Conservation (phyloP, 2,797 vertebrate species). For the Micrastur ruficollis region DNA sequence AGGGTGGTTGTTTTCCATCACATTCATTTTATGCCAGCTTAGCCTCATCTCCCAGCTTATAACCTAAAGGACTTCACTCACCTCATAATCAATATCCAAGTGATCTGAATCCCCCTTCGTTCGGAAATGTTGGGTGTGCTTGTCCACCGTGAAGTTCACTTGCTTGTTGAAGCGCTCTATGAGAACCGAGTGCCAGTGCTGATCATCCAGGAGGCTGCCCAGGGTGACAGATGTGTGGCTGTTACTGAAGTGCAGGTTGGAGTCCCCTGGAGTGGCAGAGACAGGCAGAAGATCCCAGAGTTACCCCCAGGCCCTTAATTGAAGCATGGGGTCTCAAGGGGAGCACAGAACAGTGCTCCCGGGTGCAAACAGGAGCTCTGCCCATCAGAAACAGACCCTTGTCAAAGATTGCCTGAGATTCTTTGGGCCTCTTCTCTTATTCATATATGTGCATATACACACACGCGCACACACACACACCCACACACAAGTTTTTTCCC, state of each 20-base stretch:
- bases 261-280: conserved; percentile 80
- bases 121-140: conserved; percentile 88
- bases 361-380: not conserved
- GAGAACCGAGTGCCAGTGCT: conserved; percentile 94
- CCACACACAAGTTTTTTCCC: not conserved
- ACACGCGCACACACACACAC: fast-evolving
- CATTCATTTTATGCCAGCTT: not conserved
- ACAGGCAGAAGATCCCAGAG: not conserved
- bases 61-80: conserved; percentile 51
- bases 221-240: conserved; percentile 81
- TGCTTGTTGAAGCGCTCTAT: conserved; percentile 94
- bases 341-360: not conserved
- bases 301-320: not conserved
- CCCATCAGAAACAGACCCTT: not conserved
- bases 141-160: conserved; percentile 94
- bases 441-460: fast-evolving
- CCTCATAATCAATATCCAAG: conserved; percentile 96
- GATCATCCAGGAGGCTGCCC: conserved; percentile 93
- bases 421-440: not conserved
- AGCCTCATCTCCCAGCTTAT: not conserved
- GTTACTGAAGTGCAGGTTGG: conserved; percentile 81
- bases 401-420: not conserved
- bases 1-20: not conserved
- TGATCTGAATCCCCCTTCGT: conserved; percentile 89
- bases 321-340: not conserved